A percentile compares a stretch with the other conserved stretches of the same genome.
Conservation (phyloP, 2,797 vertebrate species). For the Alauda arvensis region DNA sequence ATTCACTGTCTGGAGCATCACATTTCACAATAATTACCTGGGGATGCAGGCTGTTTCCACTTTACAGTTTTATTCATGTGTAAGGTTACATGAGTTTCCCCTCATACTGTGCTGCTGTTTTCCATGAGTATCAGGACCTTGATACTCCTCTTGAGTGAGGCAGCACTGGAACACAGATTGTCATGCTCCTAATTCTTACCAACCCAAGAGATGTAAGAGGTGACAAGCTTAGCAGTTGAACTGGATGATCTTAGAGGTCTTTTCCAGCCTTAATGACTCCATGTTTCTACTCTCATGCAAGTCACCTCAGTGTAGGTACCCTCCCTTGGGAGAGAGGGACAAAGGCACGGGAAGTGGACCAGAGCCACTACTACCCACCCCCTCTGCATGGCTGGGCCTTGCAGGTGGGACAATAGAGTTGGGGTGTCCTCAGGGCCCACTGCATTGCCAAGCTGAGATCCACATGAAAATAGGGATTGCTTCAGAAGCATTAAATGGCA, state of each 20-base stretch:
- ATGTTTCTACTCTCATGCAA: background rate
- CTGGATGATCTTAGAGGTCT: background rate
- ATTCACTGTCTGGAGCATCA: background rate
- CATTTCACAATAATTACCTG: background rate
- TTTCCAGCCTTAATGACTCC: background rate
- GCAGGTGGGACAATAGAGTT: background rate
- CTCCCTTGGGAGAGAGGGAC: background rate
- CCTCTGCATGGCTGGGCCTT: fast-evolving
- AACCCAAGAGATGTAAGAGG: background rate
- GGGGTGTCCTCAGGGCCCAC: background rate
- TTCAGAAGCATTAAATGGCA: background rate
- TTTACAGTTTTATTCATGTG: background rate
- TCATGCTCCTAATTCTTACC: background rate
- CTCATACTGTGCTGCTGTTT: fast-evolving
- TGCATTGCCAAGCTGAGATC: background rate
- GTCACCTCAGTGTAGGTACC: fast-evolving
- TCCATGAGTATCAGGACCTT: background rate
- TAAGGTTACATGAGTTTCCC: background rate
- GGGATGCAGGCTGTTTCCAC: background rate
- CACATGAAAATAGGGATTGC: background rate
- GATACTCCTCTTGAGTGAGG: background rate
- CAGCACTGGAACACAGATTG: background rate
- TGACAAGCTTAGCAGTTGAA: background rate
- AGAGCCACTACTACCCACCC: background rate
- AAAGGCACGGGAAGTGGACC: fast-evolving